These are phyloP conservation scores for Macheiramphus alcinus DNA, from an alignment of 2,113 vertebrate species.

Conservation along the genomic window DNA sequence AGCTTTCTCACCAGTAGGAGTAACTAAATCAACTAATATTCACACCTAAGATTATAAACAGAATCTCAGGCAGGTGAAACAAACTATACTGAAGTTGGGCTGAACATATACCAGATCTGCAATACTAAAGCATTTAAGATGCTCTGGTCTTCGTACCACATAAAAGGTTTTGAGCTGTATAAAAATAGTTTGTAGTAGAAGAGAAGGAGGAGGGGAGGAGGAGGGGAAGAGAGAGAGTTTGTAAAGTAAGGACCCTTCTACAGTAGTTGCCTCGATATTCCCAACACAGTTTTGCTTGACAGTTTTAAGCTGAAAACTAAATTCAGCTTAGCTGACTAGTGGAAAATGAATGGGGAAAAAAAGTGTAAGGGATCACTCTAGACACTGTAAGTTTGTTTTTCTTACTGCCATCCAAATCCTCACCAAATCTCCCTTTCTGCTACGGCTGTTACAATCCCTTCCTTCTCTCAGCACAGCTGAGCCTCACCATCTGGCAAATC, in stretches of 20 bases:
- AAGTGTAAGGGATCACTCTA: neutral
- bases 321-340: neutral
- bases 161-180: neutral
- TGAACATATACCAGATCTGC: neutral
- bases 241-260: neutral
- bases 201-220: neutral
- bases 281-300: neutral
- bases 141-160: neutral
- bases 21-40: neutral
- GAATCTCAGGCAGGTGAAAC: neutral
- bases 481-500: neutral
- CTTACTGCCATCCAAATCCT: neutral
- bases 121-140: neutral
- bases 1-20: neutral
- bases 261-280: neutral
- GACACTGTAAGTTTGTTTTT: neutral
- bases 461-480: neutral
- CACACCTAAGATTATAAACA: neutral
- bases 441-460: neutral
- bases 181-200: neutral
- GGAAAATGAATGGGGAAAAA: neutral
- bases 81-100: neutral
- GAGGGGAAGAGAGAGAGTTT: neutral
- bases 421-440: neutral
- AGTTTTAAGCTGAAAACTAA: neutral